Evolutionary conservation across 2,113 vertebrate species (phyloP).

Genomic region (Fregata magnificens): DNA sequence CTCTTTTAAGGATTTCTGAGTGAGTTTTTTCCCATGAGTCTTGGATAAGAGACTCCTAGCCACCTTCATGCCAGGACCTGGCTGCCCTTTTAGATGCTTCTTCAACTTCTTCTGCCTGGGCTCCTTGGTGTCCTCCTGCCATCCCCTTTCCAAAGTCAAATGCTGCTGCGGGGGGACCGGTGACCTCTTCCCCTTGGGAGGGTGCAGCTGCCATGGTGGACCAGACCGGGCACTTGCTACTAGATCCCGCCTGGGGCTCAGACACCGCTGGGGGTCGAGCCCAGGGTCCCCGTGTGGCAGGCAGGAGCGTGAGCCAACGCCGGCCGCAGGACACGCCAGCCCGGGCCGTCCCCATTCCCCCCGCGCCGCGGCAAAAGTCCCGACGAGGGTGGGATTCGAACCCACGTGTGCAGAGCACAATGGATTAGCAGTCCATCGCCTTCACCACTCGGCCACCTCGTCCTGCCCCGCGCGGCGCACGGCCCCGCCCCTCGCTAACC

Average conservation of each 20-base stretch:
- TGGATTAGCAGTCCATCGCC: conserved; percentile 74
- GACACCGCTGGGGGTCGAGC: background rate
- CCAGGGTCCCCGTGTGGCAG: no score
- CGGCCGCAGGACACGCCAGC: no score
- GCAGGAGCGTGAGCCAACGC: no score
- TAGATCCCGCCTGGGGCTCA: background rate
- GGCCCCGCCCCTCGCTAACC: no score
- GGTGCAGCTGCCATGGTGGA: accelerated
- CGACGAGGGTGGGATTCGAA: conserved; percentile 72
- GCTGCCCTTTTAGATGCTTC: background rate
- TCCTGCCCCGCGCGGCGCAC: background rate
- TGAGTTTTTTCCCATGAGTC: background rate
- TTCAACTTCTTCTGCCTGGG: background rate
- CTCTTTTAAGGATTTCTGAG: background rate
- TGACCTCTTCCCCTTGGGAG: no score
- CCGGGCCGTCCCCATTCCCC: accelerated
- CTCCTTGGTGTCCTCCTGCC: background rate
- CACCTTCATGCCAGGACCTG: background rate
- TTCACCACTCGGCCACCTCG: conserved; percentile 76
- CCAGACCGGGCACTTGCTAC: no score
- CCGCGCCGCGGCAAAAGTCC: background rate
- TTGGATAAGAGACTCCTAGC: background rate
- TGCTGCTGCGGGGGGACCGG: accelerated
- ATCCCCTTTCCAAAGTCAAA: no score
- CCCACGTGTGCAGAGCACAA: conserved; percentile 72